phyloP scores from a whole-genome alignment of 2,113 vertebrate species.

The Isurus oxyrinchus region DNA sequence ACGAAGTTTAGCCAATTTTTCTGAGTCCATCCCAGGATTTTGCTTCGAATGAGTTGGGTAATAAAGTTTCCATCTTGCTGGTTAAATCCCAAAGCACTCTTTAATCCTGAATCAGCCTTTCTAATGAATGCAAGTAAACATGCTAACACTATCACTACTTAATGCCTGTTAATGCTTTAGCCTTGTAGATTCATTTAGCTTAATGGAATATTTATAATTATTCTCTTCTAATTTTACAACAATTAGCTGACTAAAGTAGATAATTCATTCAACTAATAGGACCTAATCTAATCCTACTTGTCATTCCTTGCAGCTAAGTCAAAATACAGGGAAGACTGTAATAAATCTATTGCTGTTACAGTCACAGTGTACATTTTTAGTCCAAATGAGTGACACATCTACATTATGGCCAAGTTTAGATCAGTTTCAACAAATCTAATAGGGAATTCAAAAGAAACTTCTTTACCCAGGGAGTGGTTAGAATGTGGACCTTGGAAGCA shows the following conservation, averaged over 20 bases:
- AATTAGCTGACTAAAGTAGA: conserved; percentile 22
- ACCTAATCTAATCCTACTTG: conserved; percentile 24
- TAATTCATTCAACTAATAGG: conserved; percentile 30
- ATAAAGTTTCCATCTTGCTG: not conserved
- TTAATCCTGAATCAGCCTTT: not conserved
- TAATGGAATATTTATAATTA: conserved; percentile 36
- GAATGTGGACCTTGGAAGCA: not conserved
- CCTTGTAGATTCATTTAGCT: conserved; percentile 14
- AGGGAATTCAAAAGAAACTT: not conserved
- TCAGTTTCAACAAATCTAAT: not conserved
- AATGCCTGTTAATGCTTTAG: not conserved
- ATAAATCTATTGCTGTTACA: not conserved
- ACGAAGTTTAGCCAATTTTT: not conserved
- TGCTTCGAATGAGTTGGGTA: not conserved
- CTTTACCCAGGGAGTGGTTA: not conserved
- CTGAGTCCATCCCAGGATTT: not conserved
- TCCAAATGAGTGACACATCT: not conserved
- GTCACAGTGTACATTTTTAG: not conserved
- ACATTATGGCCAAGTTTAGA: not conserved
- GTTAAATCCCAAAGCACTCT: conserved; percentile 9
- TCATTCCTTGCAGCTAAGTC: conserved; percentile 15
- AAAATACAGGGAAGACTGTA: not conserved
- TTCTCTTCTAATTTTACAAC: conserved; percentile 29
- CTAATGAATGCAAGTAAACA: not conserved
- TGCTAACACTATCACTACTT: not conserved